Percentiles rank a stretch among this genome's conserved stretches.
Conservation (phyloP, 2,888 invertebrate genomes). For the Pegoplata infirma region DNA sequence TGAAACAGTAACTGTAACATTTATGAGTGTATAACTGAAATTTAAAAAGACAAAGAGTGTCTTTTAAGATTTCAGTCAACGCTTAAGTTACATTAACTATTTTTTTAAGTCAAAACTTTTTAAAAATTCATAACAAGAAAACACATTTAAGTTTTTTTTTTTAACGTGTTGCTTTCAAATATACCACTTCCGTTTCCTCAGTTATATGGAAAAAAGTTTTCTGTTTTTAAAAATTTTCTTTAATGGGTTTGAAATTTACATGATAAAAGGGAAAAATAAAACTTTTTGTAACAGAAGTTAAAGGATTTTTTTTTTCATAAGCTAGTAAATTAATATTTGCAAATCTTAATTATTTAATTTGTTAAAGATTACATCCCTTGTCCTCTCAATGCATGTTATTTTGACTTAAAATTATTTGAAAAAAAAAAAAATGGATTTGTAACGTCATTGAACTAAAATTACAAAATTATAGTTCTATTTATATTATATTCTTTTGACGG, state of each 20-base stretch:
- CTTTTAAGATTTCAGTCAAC: too few species aligned
- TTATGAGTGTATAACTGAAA: too few species aligned
- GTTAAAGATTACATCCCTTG: too few species aligned
- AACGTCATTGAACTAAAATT: slow-evolving; percentile 3
- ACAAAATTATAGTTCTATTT: slow-evolving; percentile 19
- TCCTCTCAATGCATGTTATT: too few species aligned
- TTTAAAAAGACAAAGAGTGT: too few species aligned
- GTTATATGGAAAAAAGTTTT: slow-evolving; percentile 3
- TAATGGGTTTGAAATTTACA: slow-evolving; percentile 18
- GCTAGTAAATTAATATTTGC: neutral
- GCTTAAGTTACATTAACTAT: neutral
- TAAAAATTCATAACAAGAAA: neutral
- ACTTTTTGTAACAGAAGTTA: neutral
- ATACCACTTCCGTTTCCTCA: slow-evolving; percentile 56
- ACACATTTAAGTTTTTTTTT: neutral
- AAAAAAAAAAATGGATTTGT: neutral
- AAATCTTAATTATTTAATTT: neutral
- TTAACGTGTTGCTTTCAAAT: slow-evolving; percentile 54
- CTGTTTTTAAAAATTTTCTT: neutral
- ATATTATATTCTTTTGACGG: slow-evolving; percentile 13
- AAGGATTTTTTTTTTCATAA: neutral
- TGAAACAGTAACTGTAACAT: too few species aligned
- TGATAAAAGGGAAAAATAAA: neutral
- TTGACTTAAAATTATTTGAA: neutral
- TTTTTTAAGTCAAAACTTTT: slow-evolving; percentile 18